These are phyloP conservation scores for Herminia tarsipennalis DNA, from an alignment of 2,888 invertebrate genomes.

Conservation along the genomic window DNA sequence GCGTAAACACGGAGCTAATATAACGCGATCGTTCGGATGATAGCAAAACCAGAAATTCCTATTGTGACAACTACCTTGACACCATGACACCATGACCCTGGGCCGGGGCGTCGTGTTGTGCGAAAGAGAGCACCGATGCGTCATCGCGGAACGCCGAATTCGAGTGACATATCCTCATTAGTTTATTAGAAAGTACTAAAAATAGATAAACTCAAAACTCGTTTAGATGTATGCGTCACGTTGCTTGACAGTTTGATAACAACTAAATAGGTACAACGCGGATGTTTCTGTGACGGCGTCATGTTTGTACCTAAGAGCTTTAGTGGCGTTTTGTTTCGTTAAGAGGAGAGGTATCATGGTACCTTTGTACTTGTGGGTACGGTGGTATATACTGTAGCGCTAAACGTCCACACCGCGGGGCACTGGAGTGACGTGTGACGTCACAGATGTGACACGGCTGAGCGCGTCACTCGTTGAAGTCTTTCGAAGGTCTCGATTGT, in stretches of 20 bases:
- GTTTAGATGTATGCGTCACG: not conserved
- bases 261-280: not conserved
- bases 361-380: too few species aligned
- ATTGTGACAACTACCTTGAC: not conserved
- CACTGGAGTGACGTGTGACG: too few species aligned
- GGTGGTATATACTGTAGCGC: too few species aligned
- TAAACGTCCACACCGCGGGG: too few species aligned
- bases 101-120: not conserved
- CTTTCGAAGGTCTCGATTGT: slow-evolving; percentile 1
- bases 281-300: too few species aligned
- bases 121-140: not conserved
- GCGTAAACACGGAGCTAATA: not conserved
- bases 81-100: not conserved
- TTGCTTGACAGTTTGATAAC: not conserved
- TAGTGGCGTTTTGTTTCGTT: too few species aligned
- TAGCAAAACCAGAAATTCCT: not conserved
- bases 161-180: not conserved
- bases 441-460: not conserved
- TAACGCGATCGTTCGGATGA: not conserved
- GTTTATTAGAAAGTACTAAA: not conserved
- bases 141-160: not conserved
- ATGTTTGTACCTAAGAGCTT: too few species aligned
- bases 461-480: not conserved
- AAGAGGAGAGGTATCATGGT: too few species aligned
- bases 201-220: not conserved